A percentile compares a stretch with the other conserved stretches of the same genome.
Evolutionary conservation across 2,797 vertebrate species (phyloP).

Genomic region (Cuniculus paca): DNA sequence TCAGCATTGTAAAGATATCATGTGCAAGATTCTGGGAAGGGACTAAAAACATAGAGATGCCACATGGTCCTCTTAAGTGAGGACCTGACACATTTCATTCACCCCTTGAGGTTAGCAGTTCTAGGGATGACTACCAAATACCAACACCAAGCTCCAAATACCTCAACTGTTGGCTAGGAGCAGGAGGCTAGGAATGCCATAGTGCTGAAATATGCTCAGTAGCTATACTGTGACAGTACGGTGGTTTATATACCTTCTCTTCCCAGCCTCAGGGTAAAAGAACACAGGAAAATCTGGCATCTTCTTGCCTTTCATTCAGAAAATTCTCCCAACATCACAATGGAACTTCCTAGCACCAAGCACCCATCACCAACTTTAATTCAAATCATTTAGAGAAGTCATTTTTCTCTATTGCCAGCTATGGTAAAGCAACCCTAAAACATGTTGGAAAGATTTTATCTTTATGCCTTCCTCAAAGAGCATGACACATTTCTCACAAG

Average conservation of each 20-base stretch:
- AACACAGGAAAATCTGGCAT: slow-evolving; percentile 59
- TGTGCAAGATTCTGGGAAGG: background rate
- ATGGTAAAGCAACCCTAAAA: background rate
- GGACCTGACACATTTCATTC: background rate
- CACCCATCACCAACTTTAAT: slow-evolving; percentile 6
- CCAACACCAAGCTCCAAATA: background rate
- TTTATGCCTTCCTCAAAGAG: background rate
- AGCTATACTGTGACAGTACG: background rate
- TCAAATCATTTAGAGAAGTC: background rate
- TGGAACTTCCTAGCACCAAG: background rate
- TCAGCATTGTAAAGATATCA: no score
- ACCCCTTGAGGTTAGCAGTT: background rate
- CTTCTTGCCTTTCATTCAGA: slow-evolving; percentile 45
- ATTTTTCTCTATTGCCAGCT: background rate
- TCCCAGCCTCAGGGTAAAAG: slow-evolving; percentile 40
- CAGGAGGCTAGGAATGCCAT: background rate
- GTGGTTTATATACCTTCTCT: background rate
- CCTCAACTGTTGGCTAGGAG: no score
- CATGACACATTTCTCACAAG: slow-evolving; percentile 24
- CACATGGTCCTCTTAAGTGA: background rate
- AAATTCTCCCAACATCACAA: slow-evolving; percentile 34
- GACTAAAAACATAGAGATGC: background rate
- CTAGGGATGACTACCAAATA: background rate
- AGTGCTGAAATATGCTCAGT: background rate
- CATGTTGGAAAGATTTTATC: slow-evolving; percentile 1